Evolutionary conservation across 2,888 invertebrate genomes (phyloP), one percentile per base, ranked within the genome.

Genomic region (Leucophenga maculata): DNA sequence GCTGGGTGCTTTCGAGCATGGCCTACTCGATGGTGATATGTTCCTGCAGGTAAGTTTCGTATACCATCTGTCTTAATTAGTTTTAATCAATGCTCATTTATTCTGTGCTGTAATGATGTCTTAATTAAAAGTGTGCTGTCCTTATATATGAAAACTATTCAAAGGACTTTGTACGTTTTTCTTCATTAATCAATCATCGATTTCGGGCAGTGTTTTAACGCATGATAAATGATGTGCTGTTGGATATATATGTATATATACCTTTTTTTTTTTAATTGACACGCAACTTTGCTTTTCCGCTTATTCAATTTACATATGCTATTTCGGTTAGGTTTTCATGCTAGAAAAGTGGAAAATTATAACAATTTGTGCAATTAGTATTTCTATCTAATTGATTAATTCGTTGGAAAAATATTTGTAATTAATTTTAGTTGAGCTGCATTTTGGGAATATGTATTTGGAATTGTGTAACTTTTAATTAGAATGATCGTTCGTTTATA

Each of bases 11-110:
- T 96, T 95, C 90, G 96, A 96, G 88, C 96, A 96, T 89, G 93
- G 94, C 81, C 93, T 96, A 89, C 92, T 97, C 78, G 97, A 97
- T 88, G 97, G 97, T 78, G 97, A 97, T 90, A 95, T 96, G 94
- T 97, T 97, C 91, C 92, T 97, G 84, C 97, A 97, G 94, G 97
- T 97, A 90, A 90, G 86, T 77, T 20, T 14, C 20, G 26, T 6
- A 52, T 39, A 16, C 59, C 50, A 20, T 55, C 52, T 31, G 14
- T 57, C 65, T 64, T 76, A 74, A 79, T 75, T 80, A 74, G 74
- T 78, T 77, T 79, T 82, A 80, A 80, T 80, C 80, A 82, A 77
- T 72, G 72, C 67, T 72, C 72, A 70, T 72, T 67, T 67, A 72
- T 78, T 79, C 75, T 48, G 39, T 22, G 46, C 20, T 22, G 48